Base-by-base conservation (phyloP, 2,113 vertebrate species). In the Coreoperca whiteheadi region DNA sequence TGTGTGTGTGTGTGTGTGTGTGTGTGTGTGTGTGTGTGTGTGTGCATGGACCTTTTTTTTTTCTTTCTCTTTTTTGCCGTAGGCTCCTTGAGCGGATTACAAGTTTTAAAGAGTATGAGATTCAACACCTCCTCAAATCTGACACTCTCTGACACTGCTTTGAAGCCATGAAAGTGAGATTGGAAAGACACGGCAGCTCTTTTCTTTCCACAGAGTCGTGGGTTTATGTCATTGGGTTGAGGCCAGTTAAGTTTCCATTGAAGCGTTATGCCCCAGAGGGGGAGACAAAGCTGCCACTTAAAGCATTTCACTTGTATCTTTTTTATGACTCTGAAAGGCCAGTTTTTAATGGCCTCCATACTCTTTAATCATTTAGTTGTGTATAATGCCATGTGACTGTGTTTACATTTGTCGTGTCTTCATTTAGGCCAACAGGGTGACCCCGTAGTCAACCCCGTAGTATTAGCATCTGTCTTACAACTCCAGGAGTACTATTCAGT, bases 31-130 rank as follows among this genome's bases (percentile, higher is more conserved):
- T 70, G 51, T 74, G 60, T 63, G 53, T 65, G 21, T 67, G 50
- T 54, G 30, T 46, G 65, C 50, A 37, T 68, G 50, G 82, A 64
- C 78, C 79, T 48, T 15, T 66, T 9, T 57, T 63, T 60, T 79
- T 66, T 59, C 79, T 48, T 15, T 66, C 7, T 57, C 59, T 60
- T 79, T 66, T 59, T 82, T 61, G 93, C 93, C 84, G 77, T 73
- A 81, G 92, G 93, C 92, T 85, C 71, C 84, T 89, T 93, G 89
- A 94, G 90, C 89, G 94, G 94, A 96, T 94, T 96, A 96, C 95
- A 96, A 95, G 92, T 95, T 96, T 94, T 94, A 94, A 94, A 94
- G 93, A 93, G 92, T 94, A 91, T 85, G 87, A 91, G 90, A 91
- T 94, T 91, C 88, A 92, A 90, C 91, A 90, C 88, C 92, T 94